These are phyloP conservation scores for Polymixis lichenea DNA, from an alignment of 2,888 invertebrate genomes.

Conservation along the genomic window DNA sequence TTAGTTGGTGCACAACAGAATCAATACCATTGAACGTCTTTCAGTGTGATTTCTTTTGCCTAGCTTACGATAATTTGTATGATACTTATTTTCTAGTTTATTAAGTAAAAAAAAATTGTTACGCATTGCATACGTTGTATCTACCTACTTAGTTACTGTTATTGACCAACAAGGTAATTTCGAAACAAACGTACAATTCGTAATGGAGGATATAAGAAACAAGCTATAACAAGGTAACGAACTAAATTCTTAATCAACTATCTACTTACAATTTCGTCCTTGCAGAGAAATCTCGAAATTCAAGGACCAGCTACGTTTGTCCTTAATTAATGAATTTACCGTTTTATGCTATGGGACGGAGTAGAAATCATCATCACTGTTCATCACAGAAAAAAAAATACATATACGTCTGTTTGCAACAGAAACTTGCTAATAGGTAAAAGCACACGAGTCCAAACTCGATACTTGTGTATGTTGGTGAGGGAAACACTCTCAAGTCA, in stretches of 20 bases:
- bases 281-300: slow-evolving; percentile 30
- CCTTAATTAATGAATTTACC: slow-evolving; percentile 13
- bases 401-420: too few relatives aligned
- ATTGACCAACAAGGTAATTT: slow-evolving; percentile 9
- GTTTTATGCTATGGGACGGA: background rate
- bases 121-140: too few relatives aligned
- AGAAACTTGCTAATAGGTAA: too few relatives aligned
- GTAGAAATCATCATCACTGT: too few relatives aligned
- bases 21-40: too few relatives aligned
- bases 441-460: too few relatives aligned
- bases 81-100: background rate
- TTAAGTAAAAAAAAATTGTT: too few relatives aligned
- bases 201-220: slow-evolving; percentile 17
- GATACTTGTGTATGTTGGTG: too few relatives aligned
- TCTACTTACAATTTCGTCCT: slow-evolving; percentile 37
- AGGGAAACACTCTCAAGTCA: too few relatives aligned
- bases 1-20: too few relatives aligned
- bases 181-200: slow-evolving; percentile 9
- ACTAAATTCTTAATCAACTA: slow-evolving; percentile 33
- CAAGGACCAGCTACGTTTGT: slow-evolving; percentile 2
- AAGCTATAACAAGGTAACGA: slow-evolving; percentile 24
- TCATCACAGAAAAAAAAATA: too few relatives aligned
- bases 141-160: background rate
- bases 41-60: slow-evolving; percentile 11
- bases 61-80: background rate